These are phyloP conservation scores for Acropternis orthonyx DNA, from an alignment of 2,797 vertebrate species.

Conservation along the genomic window DNA sequence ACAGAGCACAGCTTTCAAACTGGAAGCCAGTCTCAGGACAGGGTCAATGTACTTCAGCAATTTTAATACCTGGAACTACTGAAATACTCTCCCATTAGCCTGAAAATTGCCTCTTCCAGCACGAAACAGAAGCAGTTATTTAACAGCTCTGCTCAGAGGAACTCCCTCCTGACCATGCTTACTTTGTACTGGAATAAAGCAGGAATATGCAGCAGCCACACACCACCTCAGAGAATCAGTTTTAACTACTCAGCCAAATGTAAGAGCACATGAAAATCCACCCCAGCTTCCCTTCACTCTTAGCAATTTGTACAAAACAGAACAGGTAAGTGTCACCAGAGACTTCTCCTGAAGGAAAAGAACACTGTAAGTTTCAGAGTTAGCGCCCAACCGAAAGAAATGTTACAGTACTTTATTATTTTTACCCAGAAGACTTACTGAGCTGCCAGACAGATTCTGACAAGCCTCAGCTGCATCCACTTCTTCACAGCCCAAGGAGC, in stretches of 20 bases:
- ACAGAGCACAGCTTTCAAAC: neutral
- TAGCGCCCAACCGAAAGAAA: neutral
- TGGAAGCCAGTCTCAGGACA: neutral
- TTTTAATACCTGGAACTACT: too few species aligned
- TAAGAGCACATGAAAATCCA: neutral
- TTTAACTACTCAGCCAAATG: neutral
- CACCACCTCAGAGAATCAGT: neutral
- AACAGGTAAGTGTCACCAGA: neutral
- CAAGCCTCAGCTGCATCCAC: neutral
- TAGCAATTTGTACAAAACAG: neutral
- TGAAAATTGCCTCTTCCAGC: neutral
- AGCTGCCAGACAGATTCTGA: neutral
- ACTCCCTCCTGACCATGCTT: accelerated
- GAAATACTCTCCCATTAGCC: neutral
- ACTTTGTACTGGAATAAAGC: neutral
- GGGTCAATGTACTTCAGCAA: neutral
- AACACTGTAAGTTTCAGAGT: neutral
- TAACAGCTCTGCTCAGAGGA: neutral
- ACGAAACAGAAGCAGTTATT: neutral
- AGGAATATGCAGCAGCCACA: neutral
- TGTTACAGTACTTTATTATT: neutral
- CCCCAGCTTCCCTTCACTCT: neutral
- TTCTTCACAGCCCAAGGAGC: neutral
- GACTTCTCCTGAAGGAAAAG: neutral
- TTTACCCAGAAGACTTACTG: neutral